phyloP scores from a whole-genome alignment of 1,140 invertebrate species.

The Trialeurodes vaporariorum region DNA sequence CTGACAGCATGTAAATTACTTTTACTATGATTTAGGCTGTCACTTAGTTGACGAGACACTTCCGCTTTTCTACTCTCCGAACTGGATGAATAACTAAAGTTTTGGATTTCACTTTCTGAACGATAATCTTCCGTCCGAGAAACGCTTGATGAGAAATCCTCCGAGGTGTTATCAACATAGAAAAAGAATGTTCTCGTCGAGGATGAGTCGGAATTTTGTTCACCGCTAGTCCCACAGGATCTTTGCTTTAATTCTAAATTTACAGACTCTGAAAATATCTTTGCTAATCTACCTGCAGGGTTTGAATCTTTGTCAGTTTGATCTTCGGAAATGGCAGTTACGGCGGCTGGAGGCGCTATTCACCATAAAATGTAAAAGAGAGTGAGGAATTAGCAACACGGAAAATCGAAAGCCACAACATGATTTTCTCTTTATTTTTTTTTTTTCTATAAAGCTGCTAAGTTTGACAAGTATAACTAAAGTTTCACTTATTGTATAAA shows the following conservation, averaged over 20 bases:
- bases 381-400: no score
- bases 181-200: neutral
- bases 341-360: neutral
- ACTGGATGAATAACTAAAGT: neutral
- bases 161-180: neutral
- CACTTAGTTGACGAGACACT: neutral
- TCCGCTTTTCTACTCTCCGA: neutral
- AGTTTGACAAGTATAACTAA: no score
- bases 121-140: neutral
- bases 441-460: no score
- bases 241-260: neutral
- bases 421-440: no score
- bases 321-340: neutral
- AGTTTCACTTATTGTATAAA: no score
- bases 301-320: neutral
- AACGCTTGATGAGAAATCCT: neutral
- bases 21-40: neutral
- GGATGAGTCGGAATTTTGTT: neutral
- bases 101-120: neutral
- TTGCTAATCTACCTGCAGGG: neutral
- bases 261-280: neutral
- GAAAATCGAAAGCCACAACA: no score
- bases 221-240: neutral
- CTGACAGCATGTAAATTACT: no score
- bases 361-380: neutral